A percentile compares a stretch with the other conserved stretches of the same genome.
These are phyloP conservation scores for Aphidoletes aphidimyza DNA, from an alignment of 2,888 invertebrate genomes.

Conservation along the genomic window DNA sequence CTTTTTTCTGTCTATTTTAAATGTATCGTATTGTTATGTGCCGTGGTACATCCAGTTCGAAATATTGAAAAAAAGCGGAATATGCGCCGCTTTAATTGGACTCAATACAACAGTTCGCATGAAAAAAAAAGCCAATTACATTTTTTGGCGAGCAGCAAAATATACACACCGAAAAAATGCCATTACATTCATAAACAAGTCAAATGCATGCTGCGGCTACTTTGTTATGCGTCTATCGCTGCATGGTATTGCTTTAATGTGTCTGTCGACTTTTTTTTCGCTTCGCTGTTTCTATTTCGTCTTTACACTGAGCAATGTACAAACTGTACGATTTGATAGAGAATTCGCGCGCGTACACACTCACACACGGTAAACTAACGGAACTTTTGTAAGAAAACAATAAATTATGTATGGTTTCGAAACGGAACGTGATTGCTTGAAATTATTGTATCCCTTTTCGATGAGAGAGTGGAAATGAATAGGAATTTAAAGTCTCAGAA, in stretches of 20 bases:
- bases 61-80: not conserved
- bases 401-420: constrained; percentile 22
- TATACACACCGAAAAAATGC: not conserved
- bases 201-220: constrained; percentile 51
- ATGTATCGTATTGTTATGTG: constrained; percentile 35
- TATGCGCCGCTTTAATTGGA: not conserved
- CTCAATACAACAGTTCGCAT: too few species aligned
- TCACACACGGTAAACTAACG: too few species aligned
- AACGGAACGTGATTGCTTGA: not conserved
- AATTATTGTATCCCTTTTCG: not conserved
- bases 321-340: not conserved
- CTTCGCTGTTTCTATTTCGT: too few species aligned
- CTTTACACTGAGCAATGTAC: too few species aligned
- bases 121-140: constrained; percentile 48
- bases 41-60: not conserved
- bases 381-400: not conserved
- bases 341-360: not conserved
- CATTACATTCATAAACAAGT: constrained; percentile 39
- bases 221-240: constrained; percentile 49
- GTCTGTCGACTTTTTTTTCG: not conserved
- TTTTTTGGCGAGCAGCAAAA: not conserved
- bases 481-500: too few species aligned
- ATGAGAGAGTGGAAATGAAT: too few species aligned
- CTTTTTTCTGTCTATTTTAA: constrained; percentile 21
- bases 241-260: constrained; percentile 42